These are phyloP conservation scores for Holacanthella duospinosa DNA, from an alignment of 2,888 invertebrate species.

Conservation along the genomic window DNA sequence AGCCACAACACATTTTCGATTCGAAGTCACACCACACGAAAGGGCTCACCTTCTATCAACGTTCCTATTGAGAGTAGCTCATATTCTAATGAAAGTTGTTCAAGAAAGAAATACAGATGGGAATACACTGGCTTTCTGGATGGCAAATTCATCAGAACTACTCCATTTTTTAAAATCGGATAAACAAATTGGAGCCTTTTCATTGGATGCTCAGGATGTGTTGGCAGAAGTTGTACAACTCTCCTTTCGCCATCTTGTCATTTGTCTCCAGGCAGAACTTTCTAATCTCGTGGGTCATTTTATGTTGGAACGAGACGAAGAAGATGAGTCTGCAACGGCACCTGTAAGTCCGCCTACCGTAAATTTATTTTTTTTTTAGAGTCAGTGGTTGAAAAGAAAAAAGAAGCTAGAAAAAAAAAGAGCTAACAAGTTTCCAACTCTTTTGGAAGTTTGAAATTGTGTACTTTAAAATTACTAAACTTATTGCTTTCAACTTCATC, in stretches of 20 bases:
- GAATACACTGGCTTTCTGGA: constrained; percentile 83
- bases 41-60: constrained; percentile 81
- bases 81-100: constrained; percentile 33
- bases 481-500: too few relatives aligned
- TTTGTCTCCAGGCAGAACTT: constrained; percentile 55
- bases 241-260: constrained; percentile 59
- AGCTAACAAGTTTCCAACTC: too few relatives aligned
- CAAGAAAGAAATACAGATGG: constrained; percentile 76
- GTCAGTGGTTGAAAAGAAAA: too few relatives aligned
- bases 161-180: constrained; percentile 93
- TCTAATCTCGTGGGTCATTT: constrained; percentile 71
- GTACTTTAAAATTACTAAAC: too few relatives aligned
- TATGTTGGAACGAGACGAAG: constrained; percentile 59
- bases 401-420: too few relatives aligned
- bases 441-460: too few relatives aligned
- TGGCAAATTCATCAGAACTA: constrained; percentile 94
- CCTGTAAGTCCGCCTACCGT: constrained; percentile 43
- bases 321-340: constrained; percentile 59
- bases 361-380: not conserved
- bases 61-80: constrained; percentile 80
- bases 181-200: constrained; percentile 82
- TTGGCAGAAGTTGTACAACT: constrained; percentile 87
- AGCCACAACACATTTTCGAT: constrained; percentile 86
- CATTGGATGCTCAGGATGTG: constrained; percentile 83
- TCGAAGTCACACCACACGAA: constrained; percentile 82